Percentiles rank a stretch among this genome's conserved stretches.
phyloP scores from a whole-genome alignment of 2,888 invertebrate species.

The Amblyjoppa fuscipennis region DNA sequence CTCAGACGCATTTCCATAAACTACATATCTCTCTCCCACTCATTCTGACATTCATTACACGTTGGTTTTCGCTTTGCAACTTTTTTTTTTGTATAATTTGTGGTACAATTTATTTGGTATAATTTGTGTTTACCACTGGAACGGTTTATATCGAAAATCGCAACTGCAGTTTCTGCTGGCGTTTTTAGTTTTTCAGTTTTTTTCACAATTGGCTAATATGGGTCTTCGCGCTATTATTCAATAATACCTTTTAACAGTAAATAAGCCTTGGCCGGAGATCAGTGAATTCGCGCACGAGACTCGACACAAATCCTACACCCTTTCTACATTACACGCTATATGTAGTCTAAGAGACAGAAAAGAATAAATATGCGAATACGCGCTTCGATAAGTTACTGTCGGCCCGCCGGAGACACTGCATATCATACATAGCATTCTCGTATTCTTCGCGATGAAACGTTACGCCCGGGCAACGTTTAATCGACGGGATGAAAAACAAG shows the following conservation, averaged over 20 bases:
- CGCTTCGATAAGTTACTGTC: conserved; percentile 38
- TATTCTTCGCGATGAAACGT: conserved; percentile 37
- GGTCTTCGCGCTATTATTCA: background rate
- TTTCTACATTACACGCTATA: conserved; percentile 46
- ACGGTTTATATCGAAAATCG: background rate
- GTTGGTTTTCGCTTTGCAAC: conserved; percentile 9
- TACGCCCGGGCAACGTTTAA: conserved; percentile 14
- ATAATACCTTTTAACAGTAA: conserved; percentile 35
- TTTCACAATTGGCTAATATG: conserved; percentile 27
- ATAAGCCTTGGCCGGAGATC: conserved; percentile 5
- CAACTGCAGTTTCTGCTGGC: background rate
- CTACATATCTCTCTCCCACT: conserved; percentile 9
- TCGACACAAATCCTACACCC: conserved; percentile 52
- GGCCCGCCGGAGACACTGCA: conserved; percentile 49
- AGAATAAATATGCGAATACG: conserved; percentile 50
- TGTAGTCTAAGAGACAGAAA: conserved; percentile 3
- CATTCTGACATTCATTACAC: conserved; percentile 22
- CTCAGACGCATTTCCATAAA: conserved; percentile 38
- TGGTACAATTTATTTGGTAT: background rate
- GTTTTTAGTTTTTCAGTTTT: background rate
- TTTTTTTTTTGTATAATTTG: conserved; percentile 5
- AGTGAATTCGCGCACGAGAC: conserved; percentile 25
- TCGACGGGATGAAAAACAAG: conserved; percentile 21
- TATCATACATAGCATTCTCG: conserved; percentile 37
- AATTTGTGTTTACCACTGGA: background rate